Percentiles rank a stretch among this genome's conserved stretches.
Conservation (phyloP, 2,113 vertebrate species). For the Rhinogobius similis region DNA sequence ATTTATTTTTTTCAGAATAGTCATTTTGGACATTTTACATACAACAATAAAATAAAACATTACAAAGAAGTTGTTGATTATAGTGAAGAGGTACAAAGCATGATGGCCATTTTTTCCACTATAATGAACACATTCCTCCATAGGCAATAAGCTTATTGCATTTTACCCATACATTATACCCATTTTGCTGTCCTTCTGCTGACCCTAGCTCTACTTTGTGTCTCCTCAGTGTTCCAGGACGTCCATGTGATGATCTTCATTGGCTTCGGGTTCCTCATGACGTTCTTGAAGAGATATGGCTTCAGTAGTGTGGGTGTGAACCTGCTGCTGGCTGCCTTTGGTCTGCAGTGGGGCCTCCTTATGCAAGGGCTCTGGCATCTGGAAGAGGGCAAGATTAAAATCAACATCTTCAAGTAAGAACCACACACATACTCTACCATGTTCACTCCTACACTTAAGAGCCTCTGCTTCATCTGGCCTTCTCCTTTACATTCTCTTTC, state of each 20-base stretch:
- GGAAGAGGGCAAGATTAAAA: conserved; percentile 59
- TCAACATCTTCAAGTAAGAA: conserved; percentile 78
- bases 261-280: conserved; percentile 98
- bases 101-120: no score
- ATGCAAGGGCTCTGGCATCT: conserved; percentile 84
- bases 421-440: not conserved
- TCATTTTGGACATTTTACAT: no score
- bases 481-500: not conserved
- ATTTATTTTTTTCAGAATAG: no score
- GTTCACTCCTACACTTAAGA: no score
- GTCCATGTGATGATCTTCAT: conserved; percentile 97
- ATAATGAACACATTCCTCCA: no score
- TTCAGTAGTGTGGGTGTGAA: conserved; percentile 93
- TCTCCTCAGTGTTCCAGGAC: conserved; percentile 88
- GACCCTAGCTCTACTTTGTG: not conserved
- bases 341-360: conserved; percentile 92
- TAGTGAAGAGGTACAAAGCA: no score
- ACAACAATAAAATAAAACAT: no score
- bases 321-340: conserved; percentile 89
- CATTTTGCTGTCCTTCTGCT: not conserved
- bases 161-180: no score
- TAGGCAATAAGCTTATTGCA: no score
- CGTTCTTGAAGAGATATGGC: conserved; percentile 93
- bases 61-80: no score
- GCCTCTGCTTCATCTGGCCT: not conserved